These are phyloP conservation scores for Strigamia crassipes DNA, from an alignment of 2,888 invertebrate genomes.

Conservation along the genomic window DNA sequence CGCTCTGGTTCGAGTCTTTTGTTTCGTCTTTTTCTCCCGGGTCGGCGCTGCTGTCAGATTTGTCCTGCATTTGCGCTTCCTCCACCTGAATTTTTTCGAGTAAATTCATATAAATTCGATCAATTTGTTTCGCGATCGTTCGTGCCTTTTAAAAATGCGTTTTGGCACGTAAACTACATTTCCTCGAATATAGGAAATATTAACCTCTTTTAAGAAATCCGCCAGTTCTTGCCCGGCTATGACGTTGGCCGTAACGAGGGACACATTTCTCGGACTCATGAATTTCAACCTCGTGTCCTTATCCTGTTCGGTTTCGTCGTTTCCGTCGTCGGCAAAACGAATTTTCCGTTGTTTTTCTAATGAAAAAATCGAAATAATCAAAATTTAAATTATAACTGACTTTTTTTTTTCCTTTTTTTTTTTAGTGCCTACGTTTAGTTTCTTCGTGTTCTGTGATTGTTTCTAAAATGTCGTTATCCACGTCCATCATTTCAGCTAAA, in stretches of 20 bases:
- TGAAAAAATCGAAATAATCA: slow-evolving; percentile 55
- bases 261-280: slow-evolving; percentile 51
- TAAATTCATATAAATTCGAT: no score
- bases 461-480: neutral
- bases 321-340: slow-evolving; percentile 68
- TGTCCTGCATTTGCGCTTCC: neutral
- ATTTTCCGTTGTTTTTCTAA: slow-evolving; percentile 64
- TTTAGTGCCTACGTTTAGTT: neutral
- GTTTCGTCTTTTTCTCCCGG: neutral
- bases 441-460: neutral
- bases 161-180: no score
- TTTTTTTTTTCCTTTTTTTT: slow-evolving; percentile 52
- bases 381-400: no score
- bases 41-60: neutral
- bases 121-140: no score
- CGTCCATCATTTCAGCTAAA: slow-evolving; percentile 52
- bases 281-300: slow-evolving; percentile 56
- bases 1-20: neutral
- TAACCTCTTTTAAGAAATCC: slow-evolving; percentile 81
- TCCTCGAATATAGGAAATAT: neutral
- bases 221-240: slow-evolving; percentile 89
- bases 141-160: no score
- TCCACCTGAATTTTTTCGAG: neutral
- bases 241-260: slow-evolving; percentile 76
- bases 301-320: slow-evolving; percentile 61